Evolutionary conservation across 2,113 vertebrate species (phyloP).

Genomic region (Tapirus terrestris): DNA sequence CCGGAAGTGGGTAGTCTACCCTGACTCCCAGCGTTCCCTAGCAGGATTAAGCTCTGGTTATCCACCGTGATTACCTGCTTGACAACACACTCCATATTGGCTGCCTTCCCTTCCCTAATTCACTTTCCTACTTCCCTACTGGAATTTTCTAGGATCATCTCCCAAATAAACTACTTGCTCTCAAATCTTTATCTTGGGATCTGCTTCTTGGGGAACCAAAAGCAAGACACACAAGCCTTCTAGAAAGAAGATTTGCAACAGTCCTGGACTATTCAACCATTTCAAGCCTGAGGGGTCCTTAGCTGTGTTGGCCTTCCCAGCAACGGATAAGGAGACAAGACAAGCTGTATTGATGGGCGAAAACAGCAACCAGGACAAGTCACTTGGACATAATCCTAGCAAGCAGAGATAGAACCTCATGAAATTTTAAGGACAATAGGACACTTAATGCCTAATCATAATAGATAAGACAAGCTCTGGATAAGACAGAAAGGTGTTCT

Average conservation of each 20-base stretch:
- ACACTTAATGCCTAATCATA: conserved; percentile 73
- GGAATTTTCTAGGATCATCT: neutral
- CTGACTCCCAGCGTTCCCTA: fast-evolving
- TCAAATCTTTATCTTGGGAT: neutral
- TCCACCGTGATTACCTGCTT: fast-evolving
- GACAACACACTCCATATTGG: fast-evolving
- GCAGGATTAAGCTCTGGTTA: too few species aligned
- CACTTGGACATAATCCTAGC: conserved; percentile 74
- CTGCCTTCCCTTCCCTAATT: too few species aligned
- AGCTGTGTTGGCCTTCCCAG: neutral
- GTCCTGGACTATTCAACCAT: fast-evolving
- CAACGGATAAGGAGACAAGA: conserved; percentile 57
- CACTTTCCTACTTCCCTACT: fast-evolving
- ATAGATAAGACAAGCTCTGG: conserved; percentile 74
- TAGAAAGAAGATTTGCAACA: neutral
- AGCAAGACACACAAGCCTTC: neutral
- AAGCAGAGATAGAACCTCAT: conserved; percentile 74
- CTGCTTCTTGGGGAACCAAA: neutral
- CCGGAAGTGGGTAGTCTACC: fast-evolving
- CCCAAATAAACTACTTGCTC: neutral
- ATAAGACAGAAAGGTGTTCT: conserved; percentile 80
- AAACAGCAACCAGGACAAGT: conserved; percentile 46
- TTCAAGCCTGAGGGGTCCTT: neutral
- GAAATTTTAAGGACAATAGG: conserved; percentile 78
- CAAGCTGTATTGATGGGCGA: conserved; percentile 19